A percentile compares a stretch with the other conserved stretches of the same genome.
Conservation (phyloP, 2,113 vertebrate species). For the Pollachius pollachius region DNA sequence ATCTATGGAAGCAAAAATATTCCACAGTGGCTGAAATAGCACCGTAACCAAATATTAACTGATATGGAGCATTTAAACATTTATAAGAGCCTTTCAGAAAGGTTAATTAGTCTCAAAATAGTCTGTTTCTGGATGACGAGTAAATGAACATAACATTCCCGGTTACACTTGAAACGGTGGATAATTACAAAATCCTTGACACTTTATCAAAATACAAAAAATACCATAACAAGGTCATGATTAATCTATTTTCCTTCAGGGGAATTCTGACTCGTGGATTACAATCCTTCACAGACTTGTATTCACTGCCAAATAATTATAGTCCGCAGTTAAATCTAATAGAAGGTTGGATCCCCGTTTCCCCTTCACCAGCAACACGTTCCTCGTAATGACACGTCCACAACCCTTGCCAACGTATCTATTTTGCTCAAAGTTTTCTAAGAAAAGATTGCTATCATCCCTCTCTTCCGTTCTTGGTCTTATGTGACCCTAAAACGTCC, state of each 20-base stretch:
- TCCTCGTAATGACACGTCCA: too few relatives aligned
- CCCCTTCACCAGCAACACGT: too few relatives aligned
- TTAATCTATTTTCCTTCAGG: conserved; percentile 13
- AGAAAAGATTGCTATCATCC: conserved; percentile 5
- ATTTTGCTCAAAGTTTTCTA: background rate
- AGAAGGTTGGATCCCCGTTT: too few relatives aligned
- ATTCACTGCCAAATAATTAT: conserved; percentile 15
- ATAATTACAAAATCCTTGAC: background rate
- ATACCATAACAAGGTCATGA: conserved; percentile 18
- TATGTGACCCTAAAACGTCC: background rate
- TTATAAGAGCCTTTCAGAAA: background rate
- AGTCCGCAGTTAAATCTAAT: conserved; percentile 4
- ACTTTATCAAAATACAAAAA: background rate
- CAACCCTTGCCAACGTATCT: too few relatives aligned
- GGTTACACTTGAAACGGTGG: background rate
- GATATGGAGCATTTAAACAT: too few relatives aligned
- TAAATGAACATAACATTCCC: background rate
- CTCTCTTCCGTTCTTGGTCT: background rate
- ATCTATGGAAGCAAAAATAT: too few relatives aligned
- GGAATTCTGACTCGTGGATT: conserved; percentile 21
- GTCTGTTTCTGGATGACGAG: background rate
- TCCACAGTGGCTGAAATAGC: too few relatives aligned
- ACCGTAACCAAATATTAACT: background rate
- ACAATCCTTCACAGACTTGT: conserved; percentile 28
- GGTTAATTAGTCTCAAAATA: too few relatives aligned